Evolutionary conservation across 2,797 vertebrate genomes (phyloP).

Genomic region (Sarcoramphus papa): DNA sequence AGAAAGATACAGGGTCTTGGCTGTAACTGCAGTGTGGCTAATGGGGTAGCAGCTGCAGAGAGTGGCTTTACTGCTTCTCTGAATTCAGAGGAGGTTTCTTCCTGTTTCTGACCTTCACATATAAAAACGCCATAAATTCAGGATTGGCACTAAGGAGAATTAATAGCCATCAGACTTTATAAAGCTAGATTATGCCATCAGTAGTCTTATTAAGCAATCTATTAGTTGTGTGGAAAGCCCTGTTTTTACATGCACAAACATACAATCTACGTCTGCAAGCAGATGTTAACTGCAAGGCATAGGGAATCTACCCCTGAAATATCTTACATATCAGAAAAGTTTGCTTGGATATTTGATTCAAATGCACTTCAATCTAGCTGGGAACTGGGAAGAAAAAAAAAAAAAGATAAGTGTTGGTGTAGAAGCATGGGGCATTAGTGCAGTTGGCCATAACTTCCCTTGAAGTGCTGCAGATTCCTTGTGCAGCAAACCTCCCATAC

Average conservation of each 20-base stretch:
- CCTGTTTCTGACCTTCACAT: background rate
- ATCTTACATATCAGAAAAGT: background rate
- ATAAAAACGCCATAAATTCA: background rate
- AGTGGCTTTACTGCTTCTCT: background rate
- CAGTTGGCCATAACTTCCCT: background rate
- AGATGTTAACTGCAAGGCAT: background rate
- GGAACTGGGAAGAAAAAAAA: background rate
- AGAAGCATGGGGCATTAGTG: background rate
- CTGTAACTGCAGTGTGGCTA: background rate
- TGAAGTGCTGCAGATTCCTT: background rate
- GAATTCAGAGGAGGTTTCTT: background rate
- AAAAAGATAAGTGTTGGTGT: background rate
- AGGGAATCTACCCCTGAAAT: background rate
- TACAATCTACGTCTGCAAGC: background rate
- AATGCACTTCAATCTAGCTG: background rate
- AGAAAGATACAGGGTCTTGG: background rate
- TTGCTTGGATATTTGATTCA: background rate
- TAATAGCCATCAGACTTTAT: background rate
- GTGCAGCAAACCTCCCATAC: background rate
- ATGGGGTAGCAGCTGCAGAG: background rate
- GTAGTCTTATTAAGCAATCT: background rate
- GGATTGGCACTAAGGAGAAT: background rate
- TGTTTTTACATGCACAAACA: background rate
- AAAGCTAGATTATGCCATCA: background rate
- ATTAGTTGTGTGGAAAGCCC: background rate